These are phyloP conservation scores for Hofmannophila pseudospretella DNA, from an alignment of 2,888 invertebrate genomes.

Conservation along the genomic window DNA sequence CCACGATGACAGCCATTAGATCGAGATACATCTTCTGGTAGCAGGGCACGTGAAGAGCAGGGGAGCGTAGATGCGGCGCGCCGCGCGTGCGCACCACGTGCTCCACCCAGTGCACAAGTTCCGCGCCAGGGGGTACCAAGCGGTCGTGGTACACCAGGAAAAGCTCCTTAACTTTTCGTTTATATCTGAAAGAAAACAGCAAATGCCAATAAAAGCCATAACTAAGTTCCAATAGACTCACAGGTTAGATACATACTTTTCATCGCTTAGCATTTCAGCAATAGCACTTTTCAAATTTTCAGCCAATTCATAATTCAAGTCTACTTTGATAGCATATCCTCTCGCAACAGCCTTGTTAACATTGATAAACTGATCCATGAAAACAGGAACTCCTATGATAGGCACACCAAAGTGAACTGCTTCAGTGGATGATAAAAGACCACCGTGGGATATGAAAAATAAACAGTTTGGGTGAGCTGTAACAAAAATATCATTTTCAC, in stretches of 20 bases:
- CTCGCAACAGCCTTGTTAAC: conserved; percentile 32
- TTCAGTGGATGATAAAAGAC: conserved; percentile 41
- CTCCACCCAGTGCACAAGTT: conserved; percentile 83
- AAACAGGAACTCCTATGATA: conserved; percentile 40
- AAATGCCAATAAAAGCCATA: too few species aligned
- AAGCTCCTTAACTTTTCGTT: conserved; percentile 24
- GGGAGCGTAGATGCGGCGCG: conserved; percentile 60
- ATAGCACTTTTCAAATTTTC: conserved; percentile 11
- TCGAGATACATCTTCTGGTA: conserved; percentile 49
- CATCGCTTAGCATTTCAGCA: conserved; percentile 1
- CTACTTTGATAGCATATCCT: conserved; percentile 11
- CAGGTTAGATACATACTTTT: conserved; percentile 1
- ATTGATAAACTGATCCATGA: conserved; percentile 48
- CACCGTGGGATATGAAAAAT: conserved; percentile 45
- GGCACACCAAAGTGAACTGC: conserved; percentile 44
- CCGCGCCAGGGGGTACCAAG: conserved; percentile 72
- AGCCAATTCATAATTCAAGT: conserved; percentile 11
- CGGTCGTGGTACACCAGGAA: conserved; percentile 47
- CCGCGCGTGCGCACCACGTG: conserved; percentile 78
- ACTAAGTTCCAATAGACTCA: too few species aligned
- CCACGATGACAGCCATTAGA: conserved; percentile 17
- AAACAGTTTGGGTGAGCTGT: conserved; percentile 40
- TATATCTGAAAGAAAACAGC: conserved; percentile 31
- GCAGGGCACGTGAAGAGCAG: conserved; percentile 28
- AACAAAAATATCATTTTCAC: conserved; percentile 16